A percentile compares a stretch with the other conserved stretches of the same genome.
These are phyloP conservation scores for Brachypodius melanocephalos DNA, from an alignment of 2,113 vertebrate genomes.

Conservation along the genomic window DNA sequence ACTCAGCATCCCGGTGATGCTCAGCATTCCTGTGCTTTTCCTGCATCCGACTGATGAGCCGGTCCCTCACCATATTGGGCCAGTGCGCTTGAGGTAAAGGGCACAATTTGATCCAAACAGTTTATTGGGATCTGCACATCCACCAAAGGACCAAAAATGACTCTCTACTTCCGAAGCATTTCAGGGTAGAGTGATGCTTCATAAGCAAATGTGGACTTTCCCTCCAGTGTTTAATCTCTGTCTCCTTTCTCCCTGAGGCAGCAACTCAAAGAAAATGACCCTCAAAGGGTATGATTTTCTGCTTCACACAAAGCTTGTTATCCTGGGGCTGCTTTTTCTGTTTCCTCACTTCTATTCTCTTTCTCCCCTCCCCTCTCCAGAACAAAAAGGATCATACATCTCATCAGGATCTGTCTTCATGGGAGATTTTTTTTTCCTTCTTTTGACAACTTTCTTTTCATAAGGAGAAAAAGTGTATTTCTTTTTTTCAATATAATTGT, in stretches of 20 bases:
- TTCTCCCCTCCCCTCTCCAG: neutral
- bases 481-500: slow-evolving; percentile 31
- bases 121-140: neutral
- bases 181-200: neutral
- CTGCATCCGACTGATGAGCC: accelerated
- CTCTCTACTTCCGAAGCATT: neutral
- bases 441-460: slow-evolving; percentile 56
- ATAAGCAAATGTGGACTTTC: neutral
- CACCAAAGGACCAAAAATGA: neutral
- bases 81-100: neutral
- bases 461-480: slow-evolving; percentile 4
- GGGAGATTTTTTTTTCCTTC: neutral
- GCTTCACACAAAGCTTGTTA: slow-evolving; percentile 44
- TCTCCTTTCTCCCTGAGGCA: slow-evolving; percentile 33
- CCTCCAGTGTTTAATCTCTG: slow-evolving; percentile 5
- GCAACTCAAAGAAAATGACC: slow-evolving; percentile 43
- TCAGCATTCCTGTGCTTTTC: neutral
- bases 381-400: slow-evolving; percentile 30
- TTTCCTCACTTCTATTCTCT: slow-evolving; percentile 12
- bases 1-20: neutral
- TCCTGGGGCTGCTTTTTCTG: slow-evolving; percentile 39
- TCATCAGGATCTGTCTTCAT: slow-evolving; percentile 28
- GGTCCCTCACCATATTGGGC: accelerated
- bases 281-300: slow-evolving; percentile 45
- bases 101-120: neutral